A percentile compares a stretch with the other conserved stretches of the same genome.
Conservation (phyloP, 2,113 vertebrate species). For the Chionodraco myersi region DNA sequence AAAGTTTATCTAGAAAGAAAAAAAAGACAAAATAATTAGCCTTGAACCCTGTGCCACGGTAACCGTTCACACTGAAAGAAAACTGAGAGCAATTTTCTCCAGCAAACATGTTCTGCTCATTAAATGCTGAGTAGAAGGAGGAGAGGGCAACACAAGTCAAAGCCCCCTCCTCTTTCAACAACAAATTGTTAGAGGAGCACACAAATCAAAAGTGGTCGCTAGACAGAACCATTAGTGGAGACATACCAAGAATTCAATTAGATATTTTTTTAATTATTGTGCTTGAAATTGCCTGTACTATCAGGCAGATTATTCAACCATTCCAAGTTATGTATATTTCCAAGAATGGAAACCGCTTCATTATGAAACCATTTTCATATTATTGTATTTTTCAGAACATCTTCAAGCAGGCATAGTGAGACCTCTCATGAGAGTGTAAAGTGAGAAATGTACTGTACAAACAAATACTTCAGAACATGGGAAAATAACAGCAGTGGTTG, state of each 20-base stretch:
- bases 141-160: conserved; percentile 19
- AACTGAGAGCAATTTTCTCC: conserved; percentile 10
- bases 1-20: conserved; percentile 92
- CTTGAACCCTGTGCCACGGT: neutral
- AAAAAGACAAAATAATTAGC: conserved; percentile 13
- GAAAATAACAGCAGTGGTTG: neutral
- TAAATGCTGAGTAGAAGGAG: conserved; percentile 20
- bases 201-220: neutral
- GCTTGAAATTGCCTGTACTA: neutral
- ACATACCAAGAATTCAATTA: conserved; percentile 12
- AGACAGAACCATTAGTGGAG: conserved; percentile 7
- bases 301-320: conserved; percentile 19
- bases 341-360: conserved; percentile 5
- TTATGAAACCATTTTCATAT: conserved; percentile 29
- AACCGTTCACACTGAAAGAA: neutral
- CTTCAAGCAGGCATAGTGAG: conserved; percentile 1
- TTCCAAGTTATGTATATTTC: neutral
- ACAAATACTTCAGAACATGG: neutral
- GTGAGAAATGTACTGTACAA: neutral
- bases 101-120: conserved; percentile 20
- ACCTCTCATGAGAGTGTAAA: neutral
- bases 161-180: neutral
- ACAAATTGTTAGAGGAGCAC: neutral
- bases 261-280: neutral
- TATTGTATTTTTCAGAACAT: neutral